Evolutionary conservation across 2,113 vertebrate genomes (phyloP).

Genomic region (Chionodraco myersi): DNA sequence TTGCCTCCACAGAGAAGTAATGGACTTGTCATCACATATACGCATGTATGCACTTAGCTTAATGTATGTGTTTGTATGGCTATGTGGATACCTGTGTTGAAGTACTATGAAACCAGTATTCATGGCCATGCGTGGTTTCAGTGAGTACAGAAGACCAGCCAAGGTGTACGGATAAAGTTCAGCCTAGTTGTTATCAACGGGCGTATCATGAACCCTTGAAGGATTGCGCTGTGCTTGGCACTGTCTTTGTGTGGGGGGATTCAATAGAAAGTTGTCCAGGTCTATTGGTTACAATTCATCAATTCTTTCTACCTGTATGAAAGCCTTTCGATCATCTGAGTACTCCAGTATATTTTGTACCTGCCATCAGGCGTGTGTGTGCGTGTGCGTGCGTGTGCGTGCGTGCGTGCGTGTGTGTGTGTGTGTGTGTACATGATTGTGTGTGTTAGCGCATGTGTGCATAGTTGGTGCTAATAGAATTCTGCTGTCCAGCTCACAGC

Average conservation of each 20-base stretch:
- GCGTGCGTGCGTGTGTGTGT: not conserved
- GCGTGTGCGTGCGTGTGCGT: not conserved
- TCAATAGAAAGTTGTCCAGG: constrained; percentile 11
- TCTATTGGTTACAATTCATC: constrained; percentile 10
- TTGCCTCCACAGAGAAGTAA: constrained; percentile 38
- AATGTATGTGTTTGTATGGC: constrained; percentile 11
- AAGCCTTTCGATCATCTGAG: constrained; percentile 11
- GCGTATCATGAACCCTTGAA: constrained; percentile 21
- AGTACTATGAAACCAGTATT: constrained; percentile 6
- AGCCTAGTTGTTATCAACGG: constrained; percentile 27
- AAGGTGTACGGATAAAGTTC: constrained; percentile 15
- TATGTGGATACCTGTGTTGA: constrained; percentile 10
- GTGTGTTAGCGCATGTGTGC: constrained; percentile 57
- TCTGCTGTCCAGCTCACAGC: constrained; percentile 85
- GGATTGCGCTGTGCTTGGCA: constrained; percentile 3
- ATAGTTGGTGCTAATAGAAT: constrained; percentile 84
- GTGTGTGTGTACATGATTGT: not conserved
- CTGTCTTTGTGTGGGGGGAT: constrained; percentile 10
- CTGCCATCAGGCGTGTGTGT: constrained; percentile 3
- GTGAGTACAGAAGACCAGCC: not conserved
- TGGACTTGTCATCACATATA: constrained; percentile 27
- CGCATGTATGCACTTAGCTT: not conserved
- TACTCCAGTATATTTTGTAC: constrained; percentile 30
- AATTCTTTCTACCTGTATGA: constrained; percentile 18
- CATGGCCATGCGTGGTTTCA: not conserved